Conservation (phyloP, 2,888 invertebrate species). For the Aethes cnicana region DNA sequence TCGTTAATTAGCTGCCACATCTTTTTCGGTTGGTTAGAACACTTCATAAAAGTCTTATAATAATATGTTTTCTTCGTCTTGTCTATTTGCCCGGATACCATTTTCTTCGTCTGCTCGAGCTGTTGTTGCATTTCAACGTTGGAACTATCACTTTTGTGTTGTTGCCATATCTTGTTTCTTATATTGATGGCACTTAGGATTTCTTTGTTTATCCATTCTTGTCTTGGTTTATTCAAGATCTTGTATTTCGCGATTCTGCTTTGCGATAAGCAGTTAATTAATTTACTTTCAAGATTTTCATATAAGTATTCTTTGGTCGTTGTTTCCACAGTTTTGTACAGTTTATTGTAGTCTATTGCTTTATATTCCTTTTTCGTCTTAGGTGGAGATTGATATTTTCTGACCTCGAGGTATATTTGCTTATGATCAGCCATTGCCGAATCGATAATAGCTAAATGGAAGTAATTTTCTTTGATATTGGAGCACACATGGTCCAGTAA, state of each 20-base stretch:
- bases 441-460: conserved; percentile 30
- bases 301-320: not conserved
- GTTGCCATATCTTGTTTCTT: conserved; percentile 35
- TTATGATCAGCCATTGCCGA: conserved; percentile 35
- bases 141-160: conserved; percentile 12
- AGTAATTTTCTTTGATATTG: conserved; percentile 19
- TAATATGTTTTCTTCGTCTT: not conserved
- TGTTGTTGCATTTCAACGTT: no score
- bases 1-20: conserved; percentile 1
- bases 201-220: conserved; percentile 38
- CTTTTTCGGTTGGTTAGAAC: not conserved
- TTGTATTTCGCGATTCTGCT: conserved; percentile 30
- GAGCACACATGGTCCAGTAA: conserved; percentile 31
- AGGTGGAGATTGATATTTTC: conserved; percentile 7
- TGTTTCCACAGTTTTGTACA: conserved; percentile 7
- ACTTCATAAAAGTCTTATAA: not conserved
- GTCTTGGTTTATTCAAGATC: conserved; percentile 30
- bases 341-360: conserved; percentile 28
- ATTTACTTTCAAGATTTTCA: not conserved
- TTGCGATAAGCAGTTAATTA: conserved; percentile 1
- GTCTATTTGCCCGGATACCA: not conserved
- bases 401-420: conserved; percentile 33
- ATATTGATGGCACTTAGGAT: conserved; percentile 34
- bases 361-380: conserved; percentile 19
- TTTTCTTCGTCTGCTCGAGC: not conserved